Conservation (phyloP, 2,888 invertebrate genomes). For the Apodemia mormo region DNA sequence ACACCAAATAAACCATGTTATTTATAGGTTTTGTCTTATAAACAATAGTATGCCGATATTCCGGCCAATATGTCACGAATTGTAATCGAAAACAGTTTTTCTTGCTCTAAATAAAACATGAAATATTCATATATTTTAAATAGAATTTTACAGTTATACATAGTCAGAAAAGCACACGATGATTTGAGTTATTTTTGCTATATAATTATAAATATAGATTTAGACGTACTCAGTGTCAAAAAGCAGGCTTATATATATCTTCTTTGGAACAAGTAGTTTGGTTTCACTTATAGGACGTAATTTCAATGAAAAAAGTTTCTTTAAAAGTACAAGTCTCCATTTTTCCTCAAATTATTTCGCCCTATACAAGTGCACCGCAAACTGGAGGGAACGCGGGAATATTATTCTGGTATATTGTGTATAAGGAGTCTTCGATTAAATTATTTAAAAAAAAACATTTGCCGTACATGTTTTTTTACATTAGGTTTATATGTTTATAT, state of each 20-base stretch:
- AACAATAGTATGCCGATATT: constrained; percentile 55
- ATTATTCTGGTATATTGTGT: too few species aligned
- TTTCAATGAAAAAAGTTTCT: too few species aligned
- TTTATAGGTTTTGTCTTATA: constrained; percentile 53
- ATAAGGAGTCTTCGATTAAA: too few species aligned
- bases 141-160: constrained; percentile 58
- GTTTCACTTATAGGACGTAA: too few species aligned
- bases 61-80: constrained; percentile 66
- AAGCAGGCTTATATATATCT: neutral
- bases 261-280: too few species aligned
- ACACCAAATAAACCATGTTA: constrained; percentile 67
- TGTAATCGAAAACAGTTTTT: constrained; percentile 43
- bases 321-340: too few species aligned
- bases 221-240: constrained; percentile 34
- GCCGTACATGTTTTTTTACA: too few species aligned
- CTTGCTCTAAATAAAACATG: constrained; percentile 45
- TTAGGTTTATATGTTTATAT: too few species aligned
- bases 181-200: constrained; percentile 62
- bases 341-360: too few species aligned
- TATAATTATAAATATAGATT: constrained; percentile 51
- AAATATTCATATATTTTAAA: constrained; percentile 65
- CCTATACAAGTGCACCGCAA: too few species aligned
- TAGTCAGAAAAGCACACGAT: constrained; percentile 55
- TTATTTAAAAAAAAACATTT: too few species aligned
- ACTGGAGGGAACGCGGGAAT: too few species aligned